Evolutionary conservation across 2,888 invertebrate genomes (phyloP).

Genomic region (Tenodera sinensis): DNA sequence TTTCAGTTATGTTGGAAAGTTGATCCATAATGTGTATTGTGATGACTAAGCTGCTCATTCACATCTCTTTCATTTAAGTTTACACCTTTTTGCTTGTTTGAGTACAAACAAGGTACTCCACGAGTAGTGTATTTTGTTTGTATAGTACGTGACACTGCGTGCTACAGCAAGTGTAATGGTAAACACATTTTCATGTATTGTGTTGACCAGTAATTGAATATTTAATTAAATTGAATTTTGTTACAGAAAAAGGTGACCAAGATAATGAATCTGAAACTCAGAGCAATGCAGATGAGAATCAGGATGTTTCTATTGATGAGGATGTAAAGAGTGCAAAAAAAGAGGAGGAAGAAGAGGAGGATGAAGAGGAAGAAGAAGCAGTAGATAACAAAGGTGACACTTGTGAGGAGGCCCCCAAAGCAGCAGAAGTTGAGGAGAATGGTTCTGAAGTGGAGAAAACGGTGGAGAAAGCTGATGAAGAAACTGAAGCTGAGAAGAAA

Average conservation of each 20-base stretch:
- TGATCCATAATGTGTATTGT: too few species aligned
- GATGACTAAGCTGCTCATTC: too few species aligned
- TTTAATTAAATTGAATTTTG: too few species aligned
- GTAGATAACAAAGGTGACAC: conserved; percentile 34
- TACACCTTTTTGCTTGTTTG: too few species aligned
- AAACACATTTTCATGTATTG: too few species aligned
- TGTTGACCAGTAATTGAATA: too few species aligned
- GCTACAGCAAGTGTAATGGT: too few species aligned
- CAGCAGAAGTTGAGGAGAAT: not conserved
- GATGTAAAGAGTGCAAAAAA: conserved; percentile 48
- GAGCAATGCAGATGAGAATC: conserved; percentile 51
- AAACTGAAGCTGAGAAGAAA: conserved; percentile 33
- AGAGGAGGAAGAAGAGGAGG: conserved; percentile 44
- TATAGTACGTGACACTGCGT: too few species aligned
- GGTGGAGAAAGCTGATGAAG: conserved; percentile 24
- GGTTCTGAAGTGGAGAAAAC: conserved; percentile 3
- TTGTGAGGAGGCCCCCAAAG: conserved; percentile 3
- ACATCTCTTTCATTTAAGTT: too few species aligned
- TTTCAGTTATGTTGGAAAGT: too few species aligned
- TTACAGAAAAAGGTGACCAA: conserved; percentile 27
- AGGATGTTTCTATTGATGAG: conserved; percentile 50
- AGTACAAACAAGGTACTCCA: too few species aligned
- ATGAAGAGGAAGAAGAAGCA: conserved; percentile 36
- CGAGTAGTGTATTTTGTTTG: too few species aligned
- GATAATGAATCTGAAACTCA: conserved; percentile 32